Evolutionary conservation across 2,113 vertebrate genomes (phyloP).

Genomic region (Cottus gobio): DNA sequence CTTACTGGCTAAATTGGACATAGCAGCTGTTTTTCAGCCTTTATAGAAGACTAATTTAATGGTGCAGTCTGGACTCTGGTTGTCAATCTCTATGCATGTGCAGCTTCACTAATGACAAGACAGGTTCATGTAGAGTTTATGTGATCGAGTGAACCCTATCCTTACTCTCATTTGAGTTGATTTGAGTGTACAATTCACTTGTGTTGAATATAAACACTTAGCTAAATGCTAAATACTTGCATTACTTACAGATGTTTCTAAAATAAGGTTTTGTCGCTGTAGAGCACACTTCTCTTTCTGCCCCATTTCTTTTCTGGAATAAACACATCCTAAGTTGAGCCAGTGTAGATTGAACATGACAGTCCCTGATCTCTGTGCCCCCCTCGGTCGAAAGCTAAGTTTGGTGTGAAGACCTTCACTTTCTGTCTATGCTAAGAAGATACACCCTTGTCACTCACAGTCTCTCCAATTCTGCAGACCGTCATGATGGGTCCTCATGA

Average conservation of each 20-base stretch:
- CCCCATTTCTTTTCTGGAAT: constrained; percentile 10
- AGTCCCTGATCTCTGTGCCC: constrained; percentile 43
- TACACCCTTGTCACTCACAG: constrained; percentile 60
- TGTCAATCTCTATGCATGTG: constrained; percentile 36
- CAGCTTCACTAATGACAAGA: background rate
- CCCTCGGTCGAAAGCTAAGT: constrained; percentile 48
- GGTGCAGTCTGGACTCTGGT: constrained; percentile 20
- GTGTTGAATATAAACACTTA: background rate
- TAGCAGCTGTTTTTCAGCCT: constrained; percentile 9
- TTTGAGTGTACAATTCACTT: background rate
- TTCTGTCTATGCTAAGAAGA: constrained; percentile 46
- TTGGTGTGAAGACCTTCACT: constrained; percentile 64
- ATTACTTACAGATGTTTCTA: background rate
- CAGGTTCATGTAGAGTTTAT: background rate
- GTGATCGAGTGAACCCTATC: background rate
- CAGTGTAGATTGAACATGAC: constrained; percentile 64
- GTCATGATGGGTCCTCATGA: constrained; percentile 42
- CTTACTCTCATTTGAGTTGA: background rate
- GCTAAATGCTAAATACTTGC: background rate
- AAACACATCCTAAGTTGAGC: constrained; percentile 31
- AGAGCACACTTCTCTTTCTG: background rate
- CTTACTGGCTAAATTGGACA: constrained; percentile 53
- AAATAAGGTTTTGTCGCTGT: too few relatives aligned
- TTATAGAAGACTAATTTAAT: constrained; percentile 30
- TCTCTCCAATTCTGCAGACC: constrained; percentile 48